A percentile compares a stretch with the other conserved stretches of the same genome.
Conservation (phyloP, 2,888 invertebrate species). For the Altica lythri region DNA sequence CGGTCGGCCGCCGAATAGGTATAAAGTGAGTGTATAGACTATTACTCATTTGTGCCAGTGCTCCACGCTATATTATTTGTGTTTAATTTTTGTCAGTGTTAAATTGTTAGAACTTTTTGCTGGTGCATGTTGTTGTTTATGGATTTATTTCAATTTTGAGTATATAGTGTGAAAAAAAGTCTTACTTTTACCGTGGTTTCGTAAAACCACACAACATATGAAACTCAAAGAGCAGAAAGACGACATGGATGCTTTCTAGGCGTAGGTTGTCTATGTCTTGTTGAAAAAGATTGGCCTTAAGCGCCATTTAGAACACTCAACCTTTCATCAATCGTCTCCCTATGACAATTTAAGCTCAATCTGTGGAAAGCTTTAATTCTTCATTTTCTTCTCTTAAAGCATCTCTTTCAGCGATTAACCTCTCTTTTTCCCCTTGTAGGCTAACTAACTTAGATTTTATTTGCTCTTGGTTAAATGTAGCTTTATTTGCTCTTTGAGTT, state of each 20-base stretch:
- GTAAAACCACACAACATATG: too few relatives aligned
- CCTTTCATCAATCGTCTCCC: conserved; percentile 80
- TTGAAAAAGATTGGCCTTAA: conserved; percentile 84
- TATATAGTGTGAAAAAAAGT: too few relatives aligned
- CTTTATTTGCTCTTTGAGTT: conserved; percentile 84
- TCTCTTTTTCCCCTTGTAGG: conserved; percentile 82
- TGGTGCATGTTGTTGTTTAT: too few relatives aligned
- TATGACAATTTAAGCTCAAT: conserved; percentile 75
- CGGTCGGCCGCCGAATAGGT: too few relatives aligned
- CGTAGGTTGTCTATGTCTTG: conserved; percentile 80
- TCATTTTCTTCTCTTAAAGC: conserved; percentile 84
- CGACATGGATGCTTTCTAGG: conserved; percentile 70
- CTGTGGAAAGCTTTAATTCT: conserved; percentile 86
- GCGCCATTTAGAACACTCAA: conserved; percentile 72
- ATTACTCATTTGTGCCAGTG: too few relatives aligned
- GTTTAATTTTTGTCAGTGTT: too few relatives aligned
- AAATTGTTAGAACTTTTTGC: too few relatives aligned
- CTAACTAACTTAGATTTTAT: conserved; percentile 76
- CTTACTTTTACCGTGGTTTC: too few relatives aligned
- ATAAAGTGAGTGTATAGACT: too few relatives aligned
- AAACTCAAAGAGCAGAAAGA: too few relatives aligned
- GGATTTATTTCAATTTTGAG: too few relatives aligned
- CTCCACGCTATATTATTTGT: too few relatives aligned
- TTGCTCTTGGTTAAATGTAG: conserved; percentile 86
- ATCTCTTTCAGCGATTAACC: conserved; percentile 80